Evolutionary conservation across 1,140 invertebrate species (phyloP).

Genomic region (Trichonephila clavata): DNA sequence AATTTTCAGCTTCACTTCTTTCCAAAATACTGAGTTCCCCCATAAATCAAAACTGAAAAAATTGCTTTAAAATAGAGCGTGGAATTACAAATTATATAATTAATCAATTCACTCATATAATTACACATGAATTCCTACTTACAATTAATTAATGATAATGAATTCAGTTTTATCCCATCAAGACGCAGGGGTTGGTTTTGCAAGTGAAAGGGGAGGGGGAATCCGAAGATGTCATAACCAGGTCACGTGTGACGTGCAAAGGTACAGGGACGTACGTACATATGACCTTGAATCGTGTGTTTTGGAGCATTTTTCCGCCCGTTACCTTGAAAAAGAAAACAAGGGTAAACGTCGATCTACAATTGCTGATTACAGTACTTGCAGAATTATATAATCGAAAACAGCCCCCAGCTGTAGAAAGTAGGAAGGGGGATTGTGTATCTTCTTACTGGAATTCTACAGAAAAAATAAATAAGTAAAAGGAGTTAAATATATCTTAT

Average conservation of each 20-base stretch:
- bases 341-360: background rate
- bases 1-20: too few species aligned
- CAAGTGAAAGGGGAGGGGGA: background rate
- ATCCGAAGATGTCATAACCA: background rate
- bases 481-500: too few species aligned
- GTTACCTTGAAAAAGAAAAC: conserved; percentile 27
- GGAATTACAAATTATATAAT: too few species aligned
- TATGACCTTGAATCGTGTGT: background rate
- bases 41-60: too few species aligned
- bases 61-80: too few species aligned
- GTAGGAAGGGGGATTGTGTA: too few species aligned
- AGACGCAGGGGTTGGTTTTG: background rate
- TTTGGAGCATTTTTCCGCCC: background rate
- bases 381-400: background rate
- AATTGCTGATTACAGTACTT: too few species aligned
- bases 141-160: background rate
- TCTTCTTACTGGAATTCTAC: too few species aligned
- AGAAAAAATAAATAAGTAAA: too few species aligned
- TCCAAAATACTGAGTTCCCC: too few species aligned
- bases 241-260: background rate
- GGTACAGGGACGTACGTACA: background rate
- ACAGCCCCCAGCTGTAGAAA: too few species aligned
- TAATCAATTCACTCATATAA: too few species aligned
- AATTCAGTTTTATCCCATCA: background rate
- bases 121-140: background rate